Conservation (phyloP, 2,797 vertebrate genomes). For the Decapterus maruadsi region DNA sequence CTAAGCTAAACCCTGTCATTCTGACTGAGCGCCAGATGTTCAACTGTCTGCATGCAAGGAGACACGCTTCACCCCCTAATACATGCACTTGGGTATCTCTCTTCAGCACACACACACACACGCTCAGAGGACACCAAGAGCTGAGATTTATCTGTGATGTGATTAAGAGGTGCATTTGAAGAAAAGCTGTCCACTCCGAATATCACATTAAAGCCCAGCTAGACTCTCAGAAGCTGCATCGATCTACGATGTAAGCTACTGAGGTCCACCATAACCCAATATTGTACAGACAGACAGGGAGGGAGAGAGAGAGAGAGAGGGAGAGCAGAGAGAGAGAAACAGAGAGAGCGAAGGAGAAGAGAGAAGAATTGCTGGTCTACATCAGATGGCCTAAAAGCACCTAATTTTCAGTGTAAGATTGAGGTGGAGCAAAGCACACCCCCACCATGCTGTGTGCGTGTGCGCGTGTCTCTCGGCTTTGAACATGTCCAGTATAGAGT, state of each 20-base stretch:
- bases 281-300: slow-evolving; percentile 57
- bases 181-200: slow-evolving; percentile 85
- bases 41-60: slow-evolving; percentile 23
- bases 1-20: slow-evolving; percentile 16
- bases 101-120: slow-evolving; percentile 49
- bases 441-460: not conserved
- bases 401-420: slow-evolving; percentile 21
- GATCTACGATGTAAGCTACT: slow-evolving; percentile 78
- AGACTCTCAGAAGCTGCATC: slow-evolving; percentile 80
- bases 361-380: slow-evolving; percentile 1
- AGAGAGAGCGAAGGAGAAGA: not conserved
- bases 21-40: slow-evolving; percentile 46
- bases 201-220: slow-evolving; percentile 83
- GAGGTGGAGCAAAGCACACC: not conserved
- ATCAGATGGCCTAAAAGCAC: slow-evolving; percentile 34
- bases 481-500: not conserved
- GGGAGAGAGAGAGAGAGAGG: slow-evolving; percentile 1
- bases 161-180: slow-evolving; percentile 85
- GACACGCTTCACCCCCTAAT: slow-evolving; percentile 20
- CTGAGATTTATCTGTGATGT: slow-evolving; percentile 82
- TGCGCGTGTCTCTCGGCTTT: not conserved
- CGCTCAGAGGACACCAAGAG: slow-evolving; percentile 52
- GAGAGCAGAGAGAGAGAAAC: slow-evolving; percentile 1
- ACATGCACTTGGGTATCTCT: slow-evolving; percentile 11
- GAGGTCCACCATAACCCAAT: slow-evolving; percentile 77